phyloP scores from a whole-genome alignment of 1,140 invertebrate species.

The Orchestia grillus region DNA sequence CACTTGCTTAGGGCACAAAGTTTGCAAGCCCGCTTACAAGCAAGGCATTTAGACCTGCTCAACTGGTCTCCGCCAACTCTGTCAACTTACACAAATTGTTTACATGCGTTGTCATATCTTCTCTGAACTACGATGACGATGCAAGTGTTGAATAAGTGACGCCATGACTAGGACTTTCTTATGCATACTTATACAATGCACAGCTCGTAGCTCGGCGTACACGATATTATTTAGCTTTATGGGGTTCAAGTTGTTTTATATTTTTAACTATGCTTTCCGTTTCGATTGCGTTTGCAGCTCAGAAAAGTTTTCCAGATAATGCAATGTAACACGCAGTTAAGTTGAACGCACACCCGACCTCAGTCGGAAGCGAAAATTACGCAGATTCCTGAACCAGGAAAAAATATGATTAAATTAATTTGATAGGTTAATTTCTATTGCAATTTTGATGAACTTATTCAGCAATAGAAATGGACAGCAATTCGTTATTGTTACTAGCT shows the following conservation, averaged over 20 bases:
- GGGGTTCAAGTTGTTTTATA: not conserved
- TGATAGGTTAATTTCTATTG: not conserved
- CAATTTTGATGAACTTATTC: not conserved
- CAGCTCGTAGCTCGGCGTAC: not conserved
- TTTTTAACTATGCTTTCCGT: not conserved
- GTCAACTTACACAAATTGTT: not conserved
- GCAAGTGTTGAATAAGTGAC: not conserved
- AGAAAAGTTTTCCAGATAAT: not conserved
- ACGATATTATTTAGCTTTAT: not conserved
- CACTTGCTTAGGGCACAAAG: slow-evolving; percentile 26
- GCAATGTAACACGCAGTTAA: not conserved
- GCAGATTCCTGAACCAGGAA: not conserved
- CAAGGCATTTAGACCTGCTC: not conserved
- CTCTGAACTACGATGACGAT: not conserved
- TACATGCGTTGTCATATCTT: not conserved
- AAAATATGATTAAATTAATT: not conserved
- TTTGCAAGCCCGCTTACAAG: slow-evolving; percentile 10
- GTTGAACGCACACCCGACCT: too few species aligned
- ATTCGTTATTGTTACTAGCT: not conserved
- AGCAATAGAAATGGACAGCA: not conserved
- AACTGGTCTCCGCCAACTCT: not conserved
- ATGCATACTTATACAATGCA: not conserved
- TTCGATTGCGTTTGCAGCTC: not conserved
- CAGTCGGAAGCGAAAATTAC: not conserved
- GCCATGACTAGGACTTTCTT: not conserved